Evolutionary conservation across 2,888 invertebrate species (phyloP).

Genomic region (Sthenelais limicola): DNA sequence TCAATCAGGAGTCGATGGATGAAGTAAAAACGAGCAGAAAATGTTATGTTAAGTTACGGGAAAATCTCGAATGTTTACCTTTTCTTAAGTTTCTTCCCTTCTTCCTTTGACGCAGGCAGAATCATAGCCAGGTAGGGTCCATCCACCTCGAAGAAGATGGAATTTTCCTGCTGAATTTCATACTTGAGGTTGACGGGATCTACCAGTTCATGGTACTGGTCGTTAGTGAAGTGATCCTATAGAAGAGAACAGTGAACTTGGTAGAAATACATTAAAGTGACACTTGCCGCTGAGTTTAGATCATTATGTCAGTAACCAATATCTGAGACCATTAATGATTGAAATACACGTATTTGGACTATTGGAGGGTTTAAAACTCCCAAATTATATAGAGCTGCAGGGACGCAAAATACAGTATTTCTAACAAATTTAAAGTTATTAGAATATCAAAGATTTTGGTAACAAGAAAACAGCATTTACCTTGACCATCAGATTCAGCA

Average conservation of each 20-base stretch:
- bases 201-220: slow-evolving; percentile 93
- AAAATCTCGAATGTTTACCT: neutral
- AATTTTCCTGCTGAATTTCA: slow-evolving; percentile 89
- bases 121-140: slow-evolving; percentile 99
- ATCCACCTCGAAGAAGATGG: slow-evolving; percentile 98
- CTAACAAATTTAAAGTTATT: neutral
- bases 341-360: no score
- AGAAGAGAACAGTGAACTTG: neutral
- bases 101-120: slow-evolving; percentile 97
- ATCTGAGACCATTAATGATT: no score
- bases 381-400: no score
- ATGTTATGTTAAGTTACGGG: no score
- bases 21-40: no score
- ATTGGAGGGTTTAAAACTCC: no score
- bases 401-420: neutral
- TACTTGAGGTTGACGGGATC: slow-evolving; percentile 80
- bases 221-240: slow-evolving; percentile 93
- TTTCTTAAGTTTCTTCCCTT: slow-evolving; percentile 97
- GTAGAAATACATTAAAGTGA: neutral
- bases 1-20: no score
- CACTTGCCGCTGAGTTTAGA: no score
- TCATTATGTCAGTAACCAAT: no score
- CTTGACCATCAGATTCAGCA: slow-evolving; percentile 97
- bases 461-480: slow-evolving; percentile 69
- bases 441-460: neutral